These are phyloP conservation scores for Mormyrops boulengeri DNA, from an alignment of 2,797 vertebrate species.

Conservation along the genomic window DNA sequence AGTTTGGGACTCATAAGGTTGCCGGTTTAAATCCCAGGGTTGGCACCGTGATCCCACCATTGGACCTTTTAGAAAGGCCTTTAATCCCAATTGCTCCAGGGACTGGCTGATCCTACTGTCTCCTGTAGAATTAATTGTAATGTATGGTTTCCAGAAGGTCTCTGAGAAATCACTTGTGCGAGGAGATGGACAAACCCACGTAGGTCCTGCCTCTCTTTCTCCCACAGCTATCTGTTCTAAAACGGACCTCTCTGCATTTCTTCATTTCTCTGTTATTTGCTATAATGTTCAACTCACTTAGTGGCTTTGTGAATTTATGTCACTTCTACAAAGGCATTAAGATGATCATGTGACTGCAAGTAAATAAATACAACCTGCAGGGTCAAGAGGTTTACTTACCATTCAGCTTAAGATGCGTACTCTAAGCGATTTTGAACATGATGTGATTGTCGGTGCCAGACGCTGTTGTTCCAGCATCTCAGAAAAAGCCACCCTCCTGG, in stretches of 20 bases:
- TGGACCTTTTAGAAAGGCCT: neutral
- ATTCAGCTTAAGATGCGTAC: neutral
- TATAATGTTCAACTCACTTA: neutral
- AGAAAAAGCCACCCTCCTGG: neutral
- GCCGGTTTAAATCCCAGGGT: neutral
- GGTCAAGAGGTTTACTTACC: neutral
- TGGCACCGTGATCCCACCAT: neutral
- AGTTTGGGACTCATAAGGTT: neutral
- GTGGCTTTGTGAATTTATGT: neutral
- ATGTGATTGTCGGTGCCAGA: neutral
- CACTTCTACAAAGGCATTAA: neutral
- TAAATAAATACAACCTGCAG: neutral
- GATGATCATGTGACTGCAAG: neutral
- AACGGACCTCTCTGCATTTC: neutral
- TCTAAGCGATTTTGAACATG: neutral
- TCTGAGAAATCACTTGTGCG: neutral
- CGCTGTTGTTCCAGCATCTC: neutral
- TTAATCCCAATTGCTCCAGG: neutral
- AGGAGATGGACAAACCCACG: neutral
- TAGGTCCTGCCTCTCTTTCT: neutral
- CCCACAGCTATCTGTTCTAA: neutral
- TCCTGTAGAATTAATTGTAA: neutral
- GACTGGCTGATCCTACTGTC: neutral
- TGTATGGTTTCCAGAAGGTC: neutral
- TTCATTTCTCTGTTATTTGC: neutral